Evolutionary conservation across 1,140 invertebrate genomes (phyloP), one percentile per base, ranked within the genome.

Genomic region (Tetramorium simillimum): DNA sequence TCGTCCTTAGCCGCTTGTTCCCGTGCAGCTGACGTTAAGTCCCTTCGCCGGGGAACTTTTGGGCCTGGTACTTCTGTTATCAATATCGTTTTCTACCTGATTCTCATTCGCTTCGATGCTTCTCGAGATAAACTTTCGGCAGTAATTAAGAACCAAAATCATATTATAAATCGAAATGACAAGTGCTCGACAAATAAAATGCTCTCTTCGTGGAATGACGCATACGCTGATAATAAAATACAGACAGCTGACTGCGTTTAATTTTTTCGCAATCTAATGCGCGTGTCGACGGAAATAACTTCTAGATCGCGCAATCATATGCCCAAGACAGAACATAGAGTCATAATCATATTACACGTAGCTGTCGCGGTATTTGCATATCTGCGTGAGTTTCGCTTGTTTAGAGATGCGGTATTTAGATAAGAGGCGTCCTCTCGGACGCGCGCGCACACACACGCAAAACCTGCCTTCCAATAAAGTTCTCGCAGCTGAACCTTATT

Each of bases 1-100:
- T 81, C 84, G 70, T 58, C 72, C 76, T 76, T 75, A 62, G n/a
- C 16, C 28, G 67, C 33, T 24, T 84, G 81, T 70, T 63, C 14
- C 69, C 56, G 28, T 87, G 58, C 73, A 51, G 21, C 21, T 62
- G 72, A 88, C 75, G 73, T 58, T 56, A 14, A 51, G 43, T 33
- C 62, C 21, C 49, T 24, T 49, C 16, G 40, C 51, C 16, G 37
- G 14, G 14, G 14, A 58, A 80, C 3, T 85, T 84, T 70, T 43
- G 16, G n/a, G 4, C 56, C 24, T 2, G 33, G 5, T 56, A 46
- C 7, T 67, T 63, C 10, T 33, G 3, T 10, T 24, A 12, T 12
- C 84, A 28, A 14, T 37, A 51, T 51, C 24, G 43, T 43, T 37
- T 67, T 14, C 18, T 33, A 12, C 24, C 24, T 21, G 46, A 75